These are phyloP conservation scores for Daphoenositta chrysoptera DNA, from an alignment of 2,113 vertebrate genomes.

Conservation along the genomic window DNA sequence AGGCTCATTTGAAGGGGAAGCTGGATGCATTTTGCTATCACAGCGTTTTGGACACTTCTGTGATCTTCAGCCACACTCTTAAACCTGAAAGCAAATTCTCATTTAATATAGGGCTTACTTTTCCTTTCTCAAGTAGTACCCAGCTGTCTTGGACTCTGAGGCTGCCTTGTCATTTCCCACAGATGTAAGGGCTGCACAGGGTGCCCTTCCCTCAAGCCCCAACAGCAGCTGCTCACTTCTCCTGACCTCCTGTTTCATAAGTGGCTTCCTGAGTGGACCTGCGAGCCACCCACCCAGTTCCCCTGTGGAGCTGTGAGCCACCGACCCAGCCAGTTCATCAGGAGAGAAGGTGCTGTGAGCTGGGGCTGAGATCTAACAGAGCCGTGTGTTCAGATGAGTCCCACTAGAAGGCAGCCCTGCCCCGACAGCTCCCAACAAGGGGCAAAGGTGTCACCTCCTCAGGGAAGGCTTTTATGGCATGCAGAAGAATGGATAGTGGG, in stretches of 20 bases:
- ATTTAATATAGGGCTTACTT: background rate
- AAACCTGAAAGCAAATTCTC: background rate
- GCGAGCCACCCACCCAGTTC: background rate
- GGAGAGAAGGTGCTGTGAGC: background rate
- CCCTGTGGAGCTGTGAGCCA: background rate
- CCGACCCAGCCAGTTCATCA: background rate
- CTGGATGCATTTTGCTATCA: background rate
- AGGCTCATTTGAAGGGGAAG: slow-evolving; percentile 16
- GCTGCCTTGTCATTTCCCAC: background rate
- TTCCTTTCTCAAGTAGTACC: background rate
- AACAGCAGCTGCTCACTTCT: background rate
- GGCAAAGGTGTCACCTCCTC: background rate
- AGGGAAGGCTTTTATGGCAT: background rate
- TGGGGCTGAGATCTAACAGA: background rate
- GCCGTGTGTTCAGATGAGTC: background rate
- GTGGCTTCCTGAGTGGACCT: background rate
- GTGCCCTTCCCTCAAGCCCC: background rate
- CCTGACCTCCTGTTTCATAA: background rate
- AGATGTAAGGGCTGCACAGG: background rate
- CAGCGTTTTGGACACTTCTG: background rate
- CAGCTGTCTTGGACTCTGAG: background rate
- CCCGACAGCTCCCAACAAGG: background rate
- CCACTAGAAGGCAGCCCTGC: background rate
- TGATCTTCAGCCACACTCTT: background rate
- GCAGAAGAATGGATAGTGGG: background rate